Evolutionary conservation across 2,797 vertebrate genomes (phyloP), one percentile per base, ranked within the genome.

Genomic region (Neomorphus geoffroyi): DNA sequence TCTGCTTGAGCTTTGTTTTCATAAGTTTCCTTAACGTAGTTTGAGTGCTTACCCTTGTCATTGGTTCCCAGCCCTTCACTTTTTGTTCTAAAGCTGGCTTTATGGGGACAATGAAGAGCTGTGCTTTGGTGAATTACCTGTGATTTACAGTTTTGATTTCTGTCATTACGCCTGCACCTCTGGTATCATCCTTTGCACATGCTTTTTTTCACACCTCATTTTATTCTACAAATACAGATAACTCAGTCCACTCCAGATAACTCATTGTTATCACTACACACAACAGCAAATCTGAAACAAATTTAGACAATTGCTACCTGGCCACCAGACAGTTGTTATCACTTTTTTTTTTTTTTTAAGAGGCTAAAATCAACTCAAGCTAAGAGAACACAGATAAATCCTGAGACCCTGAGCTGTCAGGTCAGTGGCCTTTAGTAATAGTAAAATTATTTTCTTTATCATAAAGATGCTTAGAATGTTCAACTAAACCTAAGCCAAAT

Each of bases 171-270:
- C 35, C 37, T 48, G 37, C 7, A 21, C 17, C 30, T 41, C 53
- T 41, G 51, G 12, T 51, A 9, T 4, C 1, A 0, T 66, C 16
- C 30, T 37, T 16, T 48, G 21, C 0, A 0, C 6, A 0, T 1
- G 1, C 18, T 56, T 6, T 71, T 19, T 65, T 75, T 51, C 6
- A 2, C 35, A n/a, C 6, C n/a, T 74, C 1, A 14, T 72, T 65
- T 80, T 39, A 37, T 56, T 74, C 43, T 50, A 30, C 65, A 77
- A 70, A 30, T 9, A 6, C 2, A 65, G 43, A 27, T 26, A 80
- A 9, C 33, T 56, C 58, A 9, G 2, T 66, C 43, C 17, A 35
- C 43, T 17, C 46, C 41, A 27, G 62, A 27, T 45, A 39, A 64
- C 27, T 88, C 51, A 28, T 74, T 0, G 0, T 78, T 51, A 33